These are phyloP conservation scores for Brachionus manjavacas DNA, from an alignment of 1,140 invertebrate species.

Conservation along the genomic window DNA sequence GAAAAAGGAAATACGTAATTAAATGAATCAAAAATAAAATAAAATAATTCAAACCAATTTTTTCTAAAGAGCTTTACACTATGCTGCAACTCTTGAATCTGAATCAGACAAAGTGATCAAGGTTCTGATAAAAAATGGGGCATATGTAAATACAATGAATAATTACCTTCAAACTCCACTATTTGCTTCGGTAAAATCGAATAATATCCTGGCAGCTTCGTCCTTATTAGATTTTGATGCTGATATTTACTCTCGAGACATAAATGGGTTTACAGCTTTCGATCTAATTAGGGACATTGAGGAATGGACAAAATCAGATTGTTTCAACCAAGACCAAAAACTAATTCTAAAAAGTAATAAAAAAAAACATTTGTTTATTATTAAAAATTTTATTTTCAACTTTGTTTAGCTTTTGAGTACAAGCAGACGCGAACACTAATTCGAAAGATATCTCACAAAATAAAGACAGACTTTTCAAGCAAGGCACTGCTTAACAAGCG, in stretches of 20 bases:
- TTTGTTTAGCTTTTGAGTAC: background rate
- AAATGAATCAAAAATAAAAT: background rate
- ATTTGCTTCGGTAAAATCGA: constrained; percentile 51
- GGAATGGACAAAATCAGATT: constrained; percentile 55
- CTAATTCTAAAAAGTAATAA: constrained; percentile 7
- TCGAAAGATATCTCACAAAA: constrained; percentile 3
- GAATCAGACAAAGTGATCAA: constrained; percentile 46
- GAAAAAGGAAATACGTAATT: constrained; percentile 52
- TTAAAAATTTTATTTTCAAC: background rate
- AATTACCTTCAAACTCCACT: constrained; percentile 50
- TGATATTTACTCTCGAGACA: background rate
- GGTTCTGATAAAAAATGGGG: constrained; percentile 48
- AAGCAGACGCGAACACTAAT: constrained; percentile 12
- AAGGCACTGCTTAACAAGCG: background rate
- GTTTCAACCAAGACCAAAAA: constrained; percentile 50
- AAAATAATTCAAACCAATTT: background rate
- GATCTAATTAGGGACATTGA: constrained; percentile 55
- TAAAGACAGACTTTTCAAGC: constrained; percentile 2
- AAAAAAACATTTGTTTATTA: background rate
- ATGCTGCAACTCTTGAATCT: background rate
- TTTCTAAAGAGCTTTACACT: background rate
- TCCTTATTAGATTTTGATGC: constrained; percentile 37
- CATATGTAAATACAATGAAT: constrained; percentile 50
- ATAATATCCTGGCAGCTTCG: constrained; percentile 52
- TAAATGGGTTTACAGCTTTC: constrained; percentile 52